Percentiles rank a stretch among this genome's conserved stretches.
These are phyloP conservation scores for Leucoptera coffeella DNA, from an alignment of 2,888 invertebrate species.

Conservation along the genomic window DNA sequence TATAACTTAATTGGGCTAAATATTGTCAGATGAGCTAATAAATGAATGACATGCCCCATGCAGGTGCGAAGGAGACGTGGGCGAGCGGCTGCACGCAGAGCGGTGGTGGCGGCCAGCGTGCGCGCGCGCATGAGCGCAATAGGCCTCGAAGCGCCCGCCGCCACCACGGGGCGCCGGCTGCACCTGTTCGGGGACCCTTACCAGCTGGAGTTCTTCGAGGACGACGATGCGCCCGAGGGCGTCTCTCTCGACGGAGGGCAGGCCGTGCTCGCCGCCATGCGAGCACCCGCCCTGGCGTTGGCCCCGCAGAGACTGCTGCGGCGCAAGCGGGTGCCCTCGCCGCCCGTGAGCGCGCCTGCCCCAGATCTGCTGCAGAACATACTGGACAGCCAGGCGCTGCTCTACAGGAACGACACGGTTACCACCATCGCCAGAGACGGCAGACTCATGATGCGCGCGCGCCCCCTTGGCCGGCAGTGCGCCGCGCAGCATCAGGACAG, in stretches of 20 bases:
- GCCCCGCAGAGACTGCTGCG: no score
- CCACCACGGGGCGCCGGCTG: background rate
- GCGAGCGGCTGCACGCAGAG: constrained; percentile 17
- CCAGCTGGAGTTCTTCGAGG: constrained; percentile 65
- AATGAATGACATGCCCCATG: no score
- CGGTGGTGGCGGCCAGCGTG: constrained; percentile 3
- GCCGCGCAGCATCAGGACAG: no score
- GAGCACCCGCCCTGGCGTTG: no score
- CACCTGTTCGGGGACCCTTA: constrained; percentile 60
- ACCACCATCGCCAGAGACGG: constrained; percentile 58
- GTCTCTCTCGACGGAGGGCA: constrained; percentile 18
- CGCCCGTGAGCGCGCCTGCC: constrained; percentile 29
- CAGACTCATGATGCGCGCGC: no score
- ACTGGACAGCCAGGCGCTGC: constrained; percentile 61
- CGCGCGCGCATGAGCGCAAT: constrained; percentile 8
- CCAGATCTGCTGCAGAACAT: constrained; percentile 65
- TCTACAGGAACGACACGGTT: constrained; percentile 60
- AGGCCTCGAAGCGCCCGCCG: background rate
- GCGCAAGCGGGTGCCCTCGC: constrained; percentile 34
- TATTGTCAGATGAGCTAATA: no score
- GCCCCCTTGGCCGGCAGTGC: no score
- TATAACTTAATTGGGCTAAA: no score
- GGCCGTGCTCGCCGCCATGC: no score
- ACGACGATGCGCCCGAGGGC: constrained; percentile 22
- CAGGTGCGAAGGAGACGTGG: constrained; percentile 31